Conservation (phyloP, 2,113 vertebrate species). For the Catharus minimus region DNA sequence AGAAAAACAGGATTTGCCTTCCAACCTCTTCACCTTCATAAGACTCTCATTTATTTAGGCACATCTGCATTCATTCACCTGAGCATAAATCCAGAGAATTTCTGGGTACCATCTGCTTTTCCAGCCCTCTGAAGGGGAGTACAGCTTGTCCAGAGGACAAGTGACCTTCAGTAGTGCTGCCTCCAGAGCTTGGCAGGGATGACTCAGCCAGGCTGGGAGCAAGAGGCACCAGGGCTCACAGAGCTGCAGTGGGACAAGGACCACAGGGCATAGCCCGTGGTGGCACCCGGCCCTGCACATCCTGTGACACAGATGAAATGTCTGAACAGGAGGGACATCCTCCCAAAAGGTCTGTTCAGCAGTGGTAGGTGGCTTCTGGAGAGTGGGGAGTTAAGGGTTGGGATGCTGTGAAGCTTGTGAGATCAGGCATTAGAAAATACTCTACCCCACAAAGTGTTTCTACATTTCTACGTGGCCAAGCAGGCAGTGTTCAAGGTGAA, state of each 20-base stretch:
- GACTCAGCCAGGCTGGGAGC: background rate
- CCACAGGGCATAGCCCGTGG: background rate
- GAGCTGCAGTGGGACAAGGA: background rate
- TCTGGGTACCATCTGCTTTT: background rate
- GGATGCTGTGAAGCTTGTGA: background rate
- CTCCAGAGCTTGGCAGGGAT: background rate
- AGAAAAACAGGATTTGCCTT: background rate
- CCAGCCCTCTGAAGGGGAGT: background rate
- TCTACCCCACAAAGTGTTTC: background rate
- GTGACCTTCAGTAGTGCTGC: background rate
- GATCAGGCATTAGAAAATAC: background rate
- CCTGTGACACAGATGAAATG: background rate
- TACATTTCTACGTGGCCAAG: background rate
- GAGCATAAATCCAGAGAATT: background rate
- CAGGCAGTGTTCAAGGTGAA: background rate
- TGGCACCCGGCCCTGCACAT: background rate
- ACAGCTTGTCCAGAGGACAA: conserved; percentile 10
- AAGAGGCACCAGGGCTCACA: background rate
- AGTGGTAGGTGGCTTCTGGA: background rate
- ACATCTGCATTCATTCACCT: background rate
- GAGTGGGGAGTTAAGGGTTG: accelerated
- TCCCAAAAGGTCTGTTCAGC: background rate
- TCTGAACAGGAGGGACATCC: background rate
- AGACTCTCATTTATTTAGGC: background rate
- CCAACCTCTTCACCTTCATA: background rate